These are phyloP conservation scores for Ateles fusciceps DNA, from an alignment of 2,797 vertebrate genomes.

Conservation along the genomic window DNA sequence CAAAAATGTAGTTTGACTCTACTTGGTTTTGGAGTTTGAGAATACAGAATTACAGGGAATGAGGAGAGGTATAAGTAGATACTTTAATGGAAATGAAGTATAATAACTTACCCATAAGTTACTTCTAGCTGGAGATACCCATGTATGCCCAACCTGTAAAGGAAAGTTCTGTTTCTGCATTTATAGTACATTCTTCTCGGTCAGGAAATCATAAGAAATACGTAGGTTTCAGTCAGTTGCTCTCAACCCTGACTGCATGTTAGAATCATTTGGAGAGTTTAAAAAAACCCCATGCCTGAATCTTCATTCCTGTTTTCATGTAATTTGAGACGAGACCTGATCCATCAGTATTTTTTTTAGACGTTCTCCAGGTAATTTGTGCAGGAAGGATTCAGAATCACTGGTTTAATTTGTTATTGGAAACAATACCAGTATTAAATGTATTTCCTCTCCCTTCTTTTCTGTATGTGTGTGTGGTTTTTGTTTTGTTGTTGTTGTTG, in stretches of 20 bases:
- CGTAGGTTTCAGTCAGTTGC: neutral
- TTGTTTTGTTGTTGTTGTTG: neutral
- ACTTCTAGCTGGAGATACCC: neutral
- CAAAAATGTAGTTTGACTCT: neutral
- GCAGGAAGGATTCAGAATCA: constrained; percentile 21
- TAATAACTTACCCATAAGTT: neutral
- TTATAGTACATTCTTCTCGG: neutral
- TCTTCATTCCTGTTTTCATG: neutral
- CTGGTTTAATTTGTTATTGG: constrained; percentile 39
- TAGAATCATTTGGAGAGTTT: neutral
- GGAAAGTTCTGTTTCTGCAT: neutral
- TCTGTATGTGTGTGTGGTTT: neutral
- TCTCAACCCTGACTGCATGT: neutral
- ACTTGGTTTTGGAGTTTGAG: constrained; percentile 38
- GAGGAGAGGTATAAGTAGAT: neutral
- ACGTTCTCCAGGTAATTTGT: constrained; percentile 39
- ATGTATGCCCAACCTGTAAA: neutral
- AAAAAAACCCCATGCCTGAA: neutral
- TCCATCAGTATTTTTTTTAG: neutral
- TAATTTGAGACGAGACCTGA: neutral
- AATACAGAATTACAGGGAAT: neutral
- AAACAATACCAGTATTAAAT: constrained; percentile 59
- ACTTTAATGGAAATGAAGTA: constrained; percentile 33
- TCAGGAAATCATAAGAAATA: neutral
- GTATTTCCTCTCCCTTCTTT: neutral